A percentile compares a stretch with the other conserved stretches of the same genome.
These are phyloP conservation scores for Cricetomys ansorgei DNA, from an alignment of 2,113 vertebrate species.

Conservation along the genomic window DNA sequence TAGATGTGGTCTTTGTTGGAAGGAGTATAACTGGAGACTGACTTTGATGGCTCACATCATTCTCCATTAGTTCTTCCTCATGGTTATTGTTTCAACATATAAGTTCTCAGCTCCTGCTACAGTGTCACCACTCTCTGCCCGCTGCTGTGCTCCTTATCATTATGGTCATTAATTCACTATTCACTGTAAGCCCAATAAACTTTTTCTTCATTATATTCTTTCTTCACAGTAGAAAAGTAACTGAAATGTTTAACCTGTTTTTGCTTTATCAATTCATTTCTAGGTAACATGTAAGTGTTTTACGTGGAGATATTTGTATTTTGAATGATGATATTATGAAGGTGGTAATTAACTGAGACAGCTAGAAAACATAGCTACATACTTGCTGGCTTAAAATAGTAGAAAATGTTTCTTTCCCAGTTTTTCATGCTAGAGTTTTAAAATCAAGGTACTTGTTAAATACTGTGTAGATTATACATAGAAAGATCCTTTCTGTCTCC, in stretches of 20 bases:
- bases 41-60: not conserved
- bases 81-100: not conserved
- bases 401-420: not conserved
- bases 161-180: not conserved
- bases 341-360: not conserved
- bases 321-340: not conserved
- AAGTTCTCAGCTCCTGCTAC: too few species aligned
- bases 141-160: not conserved
- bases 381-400: not conserved
- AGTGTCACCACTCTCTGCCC: not conserved
- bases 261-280: not conserved
- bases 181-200: too few species aligned
- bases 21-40: too few species aligned
- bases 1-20: not conserved
- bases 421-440: not conserved
- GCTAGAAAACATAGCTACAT: not conserved
- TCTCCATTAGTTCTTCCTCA: not conserved
- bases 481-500: not conserved
- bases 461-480: not conserved
- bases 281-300: not conserved
- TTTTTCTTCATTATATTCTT: not conserved
- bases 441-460: not conserved
- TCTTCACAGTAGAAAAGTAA: not conserved
- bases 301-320: not conserved
- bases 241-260: not conserved